phyloP scores from a whole-genome alignment of 2,113 vertebrate genomes.

The Gymnogyps californianus region DNA sequence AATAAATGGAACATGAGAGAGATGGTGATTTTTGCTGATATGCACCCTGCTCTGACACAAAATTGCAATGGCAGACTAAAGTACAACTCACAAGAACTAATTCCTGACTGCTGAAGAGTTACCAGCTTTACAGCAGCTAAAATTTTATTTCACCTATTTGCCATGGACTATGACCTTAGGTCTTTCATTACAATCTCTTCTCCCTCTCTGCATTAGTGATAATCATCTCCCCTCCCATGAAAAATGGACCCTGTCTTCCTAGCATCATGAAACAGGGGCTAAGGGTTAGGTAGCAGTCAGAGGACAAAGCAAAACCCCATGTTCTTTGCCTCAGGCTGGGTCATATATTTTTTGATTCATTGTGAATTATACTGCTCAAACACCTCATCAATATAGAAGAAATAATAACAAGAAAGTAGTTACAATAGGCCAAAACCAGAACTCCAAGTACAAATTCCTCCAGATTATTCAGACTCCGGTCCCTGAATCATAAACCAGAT shows the following conservation, averaged over 20 bases:
- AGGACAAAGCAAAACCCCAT: not conserved
- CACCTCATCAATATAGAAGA: not conserved
- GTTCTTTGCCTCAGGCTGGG: not conserved
- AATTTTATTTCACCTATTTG: not conserved
- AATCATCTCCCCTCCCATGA: not conserved
- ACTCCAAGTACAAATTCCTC: not conserved
- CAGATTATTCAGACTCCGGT: not conserved
- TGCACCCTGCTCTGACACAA: not conserved
- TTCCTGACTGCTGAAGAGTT: not conserved
- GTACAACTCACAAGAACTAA: not conserved
- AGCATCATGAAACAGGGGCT: not conserved
- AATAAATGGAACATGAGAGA: not conserved
- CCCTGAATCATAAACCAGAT: constrained; percentile 6
- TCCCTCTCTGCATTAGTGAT: not conserved
- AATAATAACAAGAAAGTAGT: not conserved
- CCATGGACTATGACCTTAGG: not conserved
- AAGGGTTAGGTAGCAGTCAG: not conserved
- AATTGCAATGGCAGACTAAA: not conserved
- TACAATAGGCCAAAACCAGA: not conserved
- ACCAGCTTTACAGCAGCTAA: not conserved
- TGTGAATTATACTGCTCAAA: not conserved
- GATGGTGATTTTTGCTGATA: not conserved
- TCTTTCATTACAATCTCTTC: not conserved
- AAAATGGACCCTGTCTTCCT: not conserved
- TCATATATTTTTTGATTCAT: not conserved